Base-by-base conservation (phyloP, 92 coral and sea anemone genomes). In the Virgularia gustaviana region DNA sequence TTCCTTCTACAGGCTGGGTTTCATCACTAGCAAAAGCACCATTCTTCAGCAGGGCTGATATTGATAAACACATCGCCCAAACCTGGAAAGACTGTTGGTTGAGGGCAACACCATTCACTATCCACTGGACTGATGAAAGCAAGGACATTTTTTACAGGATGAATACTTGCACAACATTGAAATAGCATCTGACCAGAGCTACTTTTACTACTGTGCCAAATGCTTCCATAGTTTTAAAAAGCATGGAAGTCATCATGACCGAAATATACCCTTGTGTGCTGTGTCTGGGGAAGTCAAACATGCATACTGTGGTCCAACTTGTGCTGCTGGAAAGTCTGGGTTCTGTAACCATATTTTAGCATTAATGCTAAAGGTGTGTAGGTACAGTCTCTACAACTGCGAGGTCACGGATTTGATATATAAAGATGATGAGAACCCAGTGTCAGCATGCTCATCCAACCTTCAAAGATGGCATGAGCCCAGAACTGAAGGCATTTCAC, bases 391-490 rank as follows among this genome's bases (percentile, higher is more conserved):
- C 13, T 80, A 38, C 35, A 63, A 45, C 47, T 47, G 88, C 18
- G 75, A 70, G 30, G 65, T 80, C 4, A 76, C 36, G 13, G 86
- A 80, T 9, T 62, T 87, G 25, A 60, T 45, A 16, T 8, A 81
- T 16, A 75, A 84, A 11, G 79, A 61, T 11, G 88, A 85, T 61
- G 79, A 71, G 33, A 65, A 71, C 18, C 76, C 83, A 3, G 33
- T 44, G 33, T 71, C 70, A 32, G 82, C 87, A 16, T 70, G 80
- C 56, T 77, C 88, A 6, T 78, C 83, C 29, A 34, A 55, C 54
- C 82, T 80, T 0, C 88, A 85, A 70, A n/a, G 43, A 19, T 79
- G 88, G 88, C 82, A 84, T 73, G 66, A 84, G 34, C 58, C 63
- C 18, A 49, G 84, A 18, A 63, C 70, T 16, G 78, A 67, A 58